Evolutionary conservation across 2,888 invertebrate species (phyloP).

Genomic region (Yponomeuta plumbellus): DNA sequence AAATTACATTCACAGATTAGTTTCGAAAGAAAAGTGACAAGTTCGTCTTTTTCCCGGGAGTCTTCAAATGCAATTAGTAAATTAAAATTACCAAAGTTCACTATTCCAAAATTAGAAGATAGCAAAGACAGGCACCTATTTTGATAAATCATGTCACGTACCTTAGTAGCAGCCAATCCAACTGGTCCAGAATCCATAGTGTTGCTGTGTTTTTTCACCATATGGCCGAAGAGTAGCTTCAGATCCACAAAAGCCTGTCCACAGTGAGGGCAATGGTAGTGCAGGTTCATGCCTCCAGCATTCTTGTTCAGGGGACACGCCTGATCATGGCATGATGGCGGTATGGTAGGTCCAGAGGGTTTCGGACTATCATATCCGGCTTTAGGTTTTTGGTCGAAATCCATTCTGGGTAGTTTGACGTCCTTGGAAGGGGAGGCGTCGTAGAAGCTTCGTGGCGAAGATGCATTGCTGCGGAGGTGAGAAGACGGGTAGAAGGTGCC

Average conservation of each 20-base stretch:
- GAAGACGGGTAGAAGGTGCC: constrained; percentile 94
- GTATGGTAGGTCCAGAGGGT: constrained; percentile 59
- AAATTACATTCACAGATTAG: too few species aligned
- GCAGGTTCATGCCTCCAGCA: constrained; percentile 64
- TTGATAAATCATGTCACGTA: constrained; percentile 24
- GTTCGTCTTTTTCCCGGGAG: too few species aligned
- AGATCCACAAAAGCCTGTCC: constrained; percentile 67
- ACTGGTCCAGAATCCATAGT: constrained; percentile 56
- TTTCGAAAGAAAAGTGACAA: too few species aligned
- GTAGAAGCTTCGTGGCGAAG: constrained; percentile 73
- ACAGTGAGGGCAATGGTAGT: constrained; percentile 69
- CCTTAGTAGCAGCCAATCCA: constrained; percentile 71
- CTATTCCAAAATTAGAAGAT: too few species aligned
- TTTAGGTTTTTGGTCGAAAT: constrained; percentile 54
- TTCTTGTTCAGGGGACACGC: constrained; percentile 64
- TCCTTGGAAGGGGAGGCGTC: constrained; percentile 75
- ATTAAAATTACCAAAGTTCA: too few species aligned
- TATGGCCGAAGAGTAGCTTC: constrained; percentile 65
- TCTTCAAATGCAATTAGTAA: too few species aligned
- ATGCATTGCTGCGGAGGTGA: constrained; percentile 73
- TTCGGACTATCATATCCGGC: constrained; percentile 47
- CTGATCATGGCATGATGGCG: constrained; percentile 78
- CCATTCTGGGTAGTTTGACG: constrained; percentile 50
- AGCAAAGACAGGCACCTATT: background rate
- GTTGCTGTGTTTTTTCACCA: constrained; percentile 69